phyloP scores from a whole-genome alignment of 30 jellyfish, hydroid and myxozoan genomes.

The Aurelia sp. region DNA sequence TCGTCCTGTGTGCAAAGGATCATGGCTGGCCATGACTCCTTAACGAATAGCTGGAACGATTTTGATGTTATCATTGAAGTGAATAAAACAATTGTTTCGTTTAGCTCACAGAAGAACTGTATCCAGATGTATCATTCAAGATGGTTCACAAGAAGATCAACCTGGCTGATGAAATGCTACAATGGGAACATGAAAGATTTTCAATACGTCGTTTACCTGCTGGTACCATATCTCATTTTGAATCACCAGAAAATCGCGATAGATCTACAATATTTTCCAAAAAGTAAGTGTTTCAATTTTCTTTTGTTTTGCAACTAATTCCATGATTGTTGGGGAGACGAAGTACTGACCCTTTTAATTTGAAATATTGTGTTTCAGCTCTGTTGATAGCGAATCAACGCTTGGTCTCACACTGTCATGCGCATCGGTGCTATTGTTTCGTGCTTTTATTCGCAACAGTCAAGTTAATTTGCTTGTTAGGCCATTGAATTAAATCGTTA shows the following conservation, averaged over 20 bases:
- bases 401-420: too few species aligned
- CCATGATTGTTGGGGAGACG: too few species aligned
- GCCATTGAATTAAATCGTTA: too few species aligned
- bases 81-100: background rate
- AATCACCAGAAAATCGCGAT: conserved; percentile 6
- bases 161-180: conserved; percentile 83
- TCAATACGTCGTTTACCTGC: conserved; percentile 90
- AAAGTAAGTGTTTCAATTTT: conserved; percentile 40
- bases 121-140: conserved; percentile 71
- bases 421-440: too few species aligned
- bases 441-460: too few species aligned
- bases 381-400: too few species aligned
- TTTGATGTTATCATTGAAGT: background rate
- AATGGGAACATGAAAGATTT: conserved; percentile 96
- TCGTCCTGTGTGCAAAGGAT: too few species aligned
- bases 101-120: conserved; percentile 48
- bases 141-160: conserved; percentile 84
- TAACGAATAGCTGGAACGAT: background rate
- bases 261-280: conserved; percentile 73
- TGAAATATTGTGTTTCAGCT: too few species aligned
- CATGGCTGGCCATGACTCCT: background rate
- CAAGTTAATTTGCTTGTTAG: too few species aligned
- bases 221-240: conserved; percentile 82
- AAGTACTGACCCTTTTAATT: too few species aligned
- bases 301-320: background rate